A percentile compares a stretch with the other conserved stretches of the same genome.
Evolutionary conservation across 2,113 vertebrate genomes (phyloP).

Genomic region (Urocitellus parryii): DNA sequence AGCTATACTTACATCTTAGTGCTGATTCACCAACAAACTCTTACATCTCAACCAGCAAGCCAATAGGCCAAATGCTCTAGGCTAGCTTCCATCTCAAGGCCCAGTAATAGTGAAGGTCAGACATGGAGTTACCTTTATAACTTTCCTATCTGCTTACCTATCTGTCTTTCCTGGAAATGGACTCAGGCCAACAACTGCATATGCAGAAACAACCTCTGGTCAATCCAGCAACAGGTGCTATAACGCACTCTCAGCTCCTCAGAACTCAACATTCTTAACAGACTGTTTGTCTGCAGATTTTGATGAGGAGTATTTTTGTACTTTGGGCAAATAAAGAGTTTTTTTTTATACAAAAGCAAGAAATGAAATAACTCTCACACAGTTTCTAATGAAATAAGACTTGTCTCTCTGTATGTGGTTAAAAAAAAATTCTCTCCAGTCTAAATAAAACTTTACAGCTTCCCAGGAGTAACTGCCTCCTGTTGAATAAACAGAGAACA

Average conservation of each 20-base stretch:
- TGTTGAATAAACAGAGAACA: conserved; percentile 58
- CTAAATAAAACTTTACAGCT: conserved; percentile 26
- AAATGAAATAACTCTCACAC: not conserved
- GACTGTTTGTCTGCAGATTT: not conserved
- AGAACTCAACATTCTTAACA: not conserved
- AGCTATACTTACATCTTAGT: not conserved
- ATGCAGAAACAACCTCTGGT: not conserved
- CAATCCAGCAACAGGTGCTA: not conserved
- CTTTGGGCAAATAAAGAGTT: not conserved
- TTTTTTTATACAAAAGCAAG: not conserved
- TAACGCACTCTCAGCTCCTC: not conserved
- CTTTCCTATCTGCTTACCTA: not conserved
- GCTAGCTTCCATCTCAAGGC: too few relatives aligned
- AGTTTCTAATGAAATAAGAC: conserved; percentile 39
- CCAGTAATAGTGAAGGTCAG: not conserved
- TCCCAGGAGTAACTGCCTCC: conserved; percentile 39
- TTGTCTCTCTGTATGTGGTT: not conserved
- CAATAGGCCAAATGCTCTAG: not conserved
- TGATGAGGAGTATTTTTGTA: not conserved
- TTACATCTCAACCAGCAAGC: not conserved
- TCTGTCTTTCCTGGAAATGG: not conserved
- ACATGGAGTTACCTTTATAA: not conserved
- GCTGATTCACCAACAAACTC: not conserved
- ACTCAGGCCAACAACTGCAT: not conserved
- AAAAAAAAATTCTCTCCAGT: not conserved